phyloP scores from a whole-genome alignment of 30 jellyfish, hydroid and myxozoan genomes.

The Turritopsis dohrnii region DNA sequence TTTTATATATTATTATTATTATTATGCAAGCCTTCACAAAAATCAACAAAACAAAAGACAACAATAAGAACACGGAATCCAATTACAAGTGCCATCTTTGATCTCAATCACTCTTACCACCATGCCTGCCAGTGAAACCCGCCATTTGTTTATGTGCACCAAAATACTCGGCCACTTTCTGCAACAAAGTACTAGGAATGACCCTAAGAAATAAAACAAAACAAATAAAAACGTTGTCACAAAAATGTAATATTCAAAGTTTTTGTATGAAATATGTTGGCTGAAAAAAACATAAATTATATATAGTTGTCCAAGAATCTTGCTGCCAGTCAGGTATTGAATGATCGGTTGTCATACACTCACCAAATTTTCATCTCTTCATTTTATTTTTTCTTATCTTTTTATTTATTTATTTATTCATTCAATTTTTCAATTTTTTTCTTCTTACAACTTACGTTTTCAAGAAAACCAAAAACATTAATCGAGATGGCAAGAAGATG shows the following conservation, averaged over 20 bases:
- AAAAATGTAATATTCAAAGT: not conserved
- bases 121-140: not conserved
- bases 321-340: no score
- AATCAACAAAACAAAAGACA: no score
- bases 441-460: slow-evolving; percentile 32
- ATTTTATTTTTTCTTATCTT: not conserved
- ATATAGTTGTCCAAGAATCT: no score
- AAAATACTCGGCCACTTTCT: not conserved
- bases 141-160: slow-evolving; percentile 2
- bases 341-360: no score
- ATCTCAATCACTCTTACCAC: not conserved
- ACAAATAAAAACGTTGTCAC: not conserved
- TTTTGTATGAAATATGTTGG: not conserved
- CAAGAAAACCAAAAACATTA: slow-evolving; percentile 27
- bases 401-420: no score
- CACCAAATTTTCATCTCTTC: not conserved
- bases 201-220: not conserved
- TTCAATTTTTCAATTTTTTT: no score
- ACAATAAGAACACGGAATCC: no score
- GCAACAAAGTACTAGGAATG: not conserved
- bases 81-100: not conserved
- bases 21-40: no score
- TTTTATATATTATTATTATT: no score
- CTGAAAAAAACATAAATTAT: not conserved
- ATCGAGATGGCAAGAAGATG: slow-evolving; percentile 49